These are phyloP conservation scores for Dasypogon diadema DNA, from an alignment of 2,888 invertebrate genomes.

Conservation along the genomic window DNA sequence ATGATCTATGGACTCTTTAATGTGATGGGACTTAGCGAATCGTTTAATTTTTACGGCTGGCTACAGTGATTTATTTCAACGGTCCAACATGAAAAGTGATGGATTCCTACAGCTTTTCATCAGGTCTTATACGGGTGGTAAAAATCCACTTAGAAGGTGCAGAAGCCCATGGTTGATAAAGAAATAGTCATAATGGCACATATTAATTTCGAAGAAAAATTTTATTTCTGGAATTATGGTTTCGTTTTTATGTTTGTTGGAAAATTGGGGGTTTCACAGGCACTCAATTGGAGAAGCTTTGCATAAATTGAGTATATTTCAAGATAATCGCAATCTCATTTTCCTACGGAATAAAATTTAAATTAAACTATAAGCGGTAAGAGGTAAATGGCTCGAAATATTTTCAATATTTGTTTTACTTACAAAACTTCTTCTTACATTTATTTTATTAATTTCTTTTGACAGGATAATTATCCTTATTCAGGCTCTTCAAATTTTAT, in stretches of 20 bases:
- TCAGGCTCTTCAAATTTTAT: too few relatives aligned
- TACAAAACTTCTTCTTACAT: too few relatives aligned
- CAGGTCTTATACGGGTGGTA: background rate
- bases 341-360: too few relatives aligned
- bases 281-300: background rate
- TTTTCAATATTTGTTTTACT: too few relatives aligned
- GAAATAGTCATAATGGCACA: slow-evolving; percentile 27
- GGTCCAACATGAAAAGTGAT: background rate
- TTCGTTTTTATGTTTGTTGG: background rate
- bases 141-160: background rate
- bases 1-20: slow-evolving; percentile 29
- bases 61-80: slow-evolving; percentile 25
- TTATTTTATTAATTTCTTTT: too few relatives aligned
- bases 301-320: slow-evolving; percentile 20
- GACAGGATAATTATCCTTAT: too few relatives aligned
- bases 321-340: background rate
- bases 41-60: slow-evolving; percentile 7
- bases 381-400: too few relatives aligned
- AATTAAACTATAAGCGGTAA: too few relatives aligned
- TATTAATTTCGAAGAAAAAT: slow-evolving; percentile 22
- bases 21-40: slow-evolving; percentile 9
- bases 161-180: background rate
- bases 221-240: background rate
- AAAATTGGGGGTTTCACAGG: background rate
- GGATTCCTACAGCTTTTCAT: too few relatives aligned